Evolutionary conservation across 2,888 invertebrate genomes (phyloP).

Genomic region (Ischnura elegans): DNA sequence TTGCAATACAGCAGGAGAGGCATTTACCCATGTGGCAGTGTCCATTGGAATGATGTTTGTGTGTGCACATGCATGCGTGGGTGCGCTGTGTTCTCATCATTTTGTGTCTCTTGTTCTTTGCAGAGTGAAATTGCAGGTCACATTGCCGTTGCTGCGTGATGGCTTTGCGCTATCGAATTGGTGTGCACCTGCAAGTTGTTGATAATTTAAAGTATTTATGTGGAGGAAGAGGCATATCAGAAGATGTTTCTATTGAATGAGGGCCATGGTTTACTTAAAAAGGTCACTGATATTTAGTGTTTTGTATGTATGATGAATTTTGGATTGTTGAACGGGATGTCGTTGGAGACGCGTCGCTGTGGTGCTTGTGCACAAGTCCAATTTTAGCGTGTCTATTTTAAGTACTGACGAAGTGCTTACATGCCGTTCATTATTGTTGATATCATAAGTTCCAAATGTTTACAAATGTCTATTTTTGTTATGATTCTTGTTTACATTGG

Average conservation of each 20-base stretch:
- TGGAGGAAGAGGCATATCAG: not conserved
- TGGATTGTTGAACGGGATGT: no score
- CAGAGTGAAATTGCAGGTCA: not conserved
- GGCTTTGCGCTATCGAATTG: no score
- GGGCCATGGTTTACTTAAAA: slow-evolving; percentile 53
- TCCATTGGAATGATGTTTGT: no score
- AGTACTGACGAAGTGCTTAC: no score
- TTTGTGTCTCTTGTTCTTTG: not conserved
- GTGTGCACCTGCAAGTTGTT: not conserved
- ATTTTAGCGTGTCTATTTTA: no score
- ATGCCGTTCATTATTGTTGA: no score
- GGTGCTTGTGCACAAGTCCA: no score
- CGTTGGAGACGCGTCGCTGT: no score
- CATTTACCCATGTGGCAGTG: no score
- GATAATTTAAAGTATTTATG: not conserved
- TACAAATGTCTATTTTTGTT: slow-evolving; percentile 38
- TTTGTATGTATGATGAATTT: slow-evolving; percentile 41
- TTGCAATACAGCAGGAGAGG: no score
- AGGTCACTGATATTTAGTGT: not conserved
- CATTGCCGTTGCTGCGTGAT: not conserved
- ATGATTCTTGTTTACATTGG: not conserved
- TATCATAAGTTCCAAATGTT: slow-evolving; percentile 13
- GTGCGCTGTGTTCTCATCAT: no score
- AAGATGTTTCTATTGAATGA: not conserved
- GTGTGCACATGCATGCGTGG: no score